Base-by-base conservation (phyloP, 2,797 vertebrate species). In the Lacerta viridis region DNA sequence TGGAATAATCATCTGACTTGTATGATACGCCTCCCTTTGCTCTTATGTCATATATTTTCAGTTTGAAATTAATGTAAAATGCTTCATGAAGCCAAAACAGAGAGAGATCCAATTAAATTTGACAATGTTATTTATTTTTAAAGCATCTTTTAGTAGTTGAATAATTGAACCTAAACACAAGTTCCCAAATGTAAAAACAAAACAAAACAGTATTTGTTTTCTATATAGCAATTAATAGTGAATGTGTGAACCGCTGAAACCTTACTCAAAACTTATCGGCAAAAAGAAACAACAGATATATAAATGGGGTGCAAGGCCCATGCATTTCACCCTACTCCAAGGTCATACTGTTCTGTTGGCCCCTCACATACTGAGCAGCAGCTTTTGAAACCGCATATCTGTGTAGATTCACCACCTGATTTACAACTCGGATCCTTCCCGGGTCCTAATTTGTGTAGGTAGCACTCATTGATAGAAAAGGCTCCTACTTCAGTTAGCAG, bases 1-100 rank as follows among this genome's bases (percentile, higher is more conserved):
- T 83, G 43, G 85, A 93, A 86, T 76, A 91, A 80, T 64, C 72
- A 68, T 66, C 74, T 79, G 79, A 78, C 66, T 83, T 46, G 25
- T 88, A 86, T 85, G 50, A 79, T 72, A 87, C 46, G 50, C 2
- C 27, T 86, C 85, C 55, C 10, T 0, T 0, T 80, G 79, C 77
- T 27, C 83, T 92, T 93, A 83, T 46, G 80, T 33, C 0, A 0
- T 25, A 88, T 91, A 80, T 89, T 95, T 93, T 88, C 76, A 90
- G 75, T 7, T 5, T 23, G 55, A 6, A 80, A 84, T 59, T n/a
- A 75, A 71, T 89, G 29, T 74, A 75, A 82, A 87, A 78, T 93
- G 1, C 80, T 80, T 89, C 39, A 11, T 91, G 83, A 33, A 64
- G n/a, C 23, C 2, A 33, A 80, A 90, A 68, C 81, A 93, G 90